Percentiles rank a stretch among this genome's conserved stretches.
These are phyloP conservation scores for Parnassius mnemosyne DNA, from an alignment of 2,888 invertebrate genomes.

Conservation along the genomic window DNA sequence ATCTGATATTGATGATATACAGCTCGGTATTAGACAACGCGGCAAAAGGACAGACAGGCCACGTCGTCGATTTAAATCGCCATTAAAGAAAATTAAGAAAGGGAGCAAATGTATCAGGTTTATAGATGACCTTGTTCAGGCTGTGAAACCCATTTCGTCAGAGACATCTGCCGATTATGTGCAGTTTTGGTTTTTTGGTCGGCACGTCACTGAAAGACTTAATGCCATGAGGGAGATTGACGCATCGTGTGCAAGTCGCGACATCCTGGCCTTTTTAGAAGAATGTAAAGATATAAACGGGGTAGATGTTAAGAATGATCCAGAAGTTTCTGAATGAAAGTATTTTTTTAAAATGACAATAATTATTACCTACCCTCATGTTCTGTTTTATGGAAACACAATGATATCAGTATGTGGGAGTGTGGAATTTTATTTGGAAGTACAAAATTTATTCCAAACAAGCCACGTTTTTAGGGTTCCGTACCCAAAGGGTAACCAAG, in stretches of 20 bases:
- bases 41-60: constrained; percentile 58
- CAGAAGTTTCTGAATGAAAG: constrained; percentile 9
- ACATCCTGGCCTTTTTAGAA: constrained; percentile 51
- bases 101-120: constrained; percentile 51
- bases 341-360: too few relatives aligned
- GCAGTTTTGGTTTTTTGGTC: constrained; percentile 64
- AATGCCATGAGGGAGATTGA: constrained; percentile 57
- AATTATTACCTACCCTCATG: too few relatives aligned
- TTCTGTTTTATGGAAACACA: too few relatives aligned
- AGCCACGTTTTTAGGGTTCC: too few relatives aligned
- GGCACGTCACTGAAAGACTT: constrained; percentile 60
- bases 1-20: constrained; percentile 39
- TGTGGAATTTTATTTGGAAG: too few relatives aligned
- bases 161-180: constrained; percentile 28
- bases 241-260: constrained; percentile 51
- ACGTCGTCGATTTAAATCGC: constrained; percentile 36
- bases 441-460: too few relatives aligned
- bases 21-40: constrained; percentile 50
- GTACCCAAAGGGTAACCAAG: too few relatives aligned
- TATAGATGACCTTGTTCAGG: constrained; percentile 54
- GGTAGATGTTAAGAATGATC: constrained; percentile 12
- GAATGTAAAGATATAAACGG: constrained; percentile 17
- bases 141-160: constrained; percentile 55
- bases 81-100: constrained; percentile 32
- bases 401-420: too few relatives aligned